Evolutionary conservation across 1,140 invertebrate genomes (phyloP), one percentile per base, ranked within the genome.

Genomic region (Caenorhabditis latens): DNA sequence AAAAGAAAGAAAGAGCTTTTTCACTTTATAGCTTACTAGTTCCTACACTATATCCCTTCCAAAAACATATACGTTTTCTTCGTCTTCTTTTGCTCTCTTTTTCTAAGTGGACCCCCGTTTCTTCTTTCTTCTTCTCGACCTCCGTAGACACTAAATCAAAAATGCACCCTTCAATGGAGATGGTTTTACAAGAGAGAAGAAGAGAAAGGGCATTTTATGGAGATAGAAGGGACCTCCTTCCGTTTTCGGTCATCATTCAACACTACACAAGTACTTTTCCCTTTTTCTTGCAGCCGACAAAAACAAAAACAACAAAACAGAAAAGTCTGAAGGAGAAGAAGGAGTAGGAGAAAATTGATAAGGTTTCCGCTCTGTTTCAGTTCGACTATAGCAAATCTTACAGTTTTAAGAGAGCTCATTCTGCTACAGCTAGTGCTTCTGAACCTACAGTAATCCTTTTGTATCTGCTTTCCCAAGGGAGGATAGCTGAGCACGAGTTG

Each of bases 11-110:
- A 14, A 50, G 43, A 32, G 21, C 7, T 7, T 1, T 79, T 79
- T 79, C 71, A 50, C 46, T 79, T 50, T 79, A 79, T 79, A 50
- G 71, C 71, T 79, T 79, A 79, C 71, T 79, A 71, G 65, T 79
- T 79, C 43, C 21, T 79, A 50, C n/a, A 43, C 65, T 71, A 71
- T 71, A 71, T 71, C 43, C 71, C n/a, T 50, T 50, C 46, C 46
- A 24, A 79, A 50, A 79, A 79, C 71, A 79, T 79, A 79, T 79
- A 79, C 71, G 71, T 50, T 79, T 79, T 79, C 71, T 50, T 32
- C n/a, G 11, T 50, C 11, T 24, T 79, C 42, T 42, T 75, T 24
- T 67, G 63, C 63, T 42, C 65, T n/a, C n/a, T 42, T 67, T 21
- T 67, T 67, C 63, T 61, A 71, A 71, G 65, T 71, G 65, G 40